phyloP scores from a whole-genome alignment of 2,113 vertebrate genomes.

The Numida meleagris region DNA sequence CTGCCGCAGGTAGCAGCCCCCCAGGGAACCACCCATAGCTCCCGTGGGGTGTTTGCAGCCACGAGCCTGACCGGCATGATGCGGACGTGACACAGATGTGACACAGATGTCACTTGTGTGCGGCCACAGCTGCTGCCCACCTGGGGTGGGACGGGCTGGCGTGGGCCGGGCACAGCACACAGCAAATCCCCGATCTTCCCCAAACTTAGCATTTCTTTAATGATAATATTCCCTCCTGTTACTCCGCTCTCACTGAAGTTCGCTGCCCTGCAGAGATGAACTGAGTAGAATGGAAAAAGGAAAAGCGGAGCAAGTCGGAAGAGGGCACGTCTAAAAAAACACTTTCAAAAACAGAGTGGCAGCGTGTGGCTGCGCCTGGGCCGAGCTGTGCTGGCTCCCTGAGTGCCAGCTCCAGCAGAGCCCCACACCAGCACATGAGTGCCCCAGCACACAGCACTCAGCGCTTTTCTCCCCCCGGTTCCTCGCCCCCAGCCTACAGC shows the following conservation, averaged over 20 bases:
- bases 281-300: neutral
- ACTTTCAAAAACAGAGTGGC: fast-evolving
- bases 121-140: neutral
- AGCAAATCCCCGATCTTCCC: fast-evolving
- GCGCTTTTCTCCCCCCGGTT: neutral
- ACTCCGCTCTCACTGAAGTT: neutral
- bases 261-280: neutral
- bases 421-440: neutral
- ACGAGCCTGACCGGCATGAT: neutral
- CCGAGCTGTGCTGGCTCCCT: fast-evolving
- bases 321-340: neutral
- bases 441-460: fast-evolving
- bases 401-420: fast-evolving
- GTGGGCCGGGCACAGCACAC: neutral
- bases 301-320: neutral
- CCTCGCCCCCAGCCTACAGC: neutral
- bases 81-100: no score
- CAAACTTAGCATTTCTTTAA: fast-evolving
- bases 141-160: neutral
- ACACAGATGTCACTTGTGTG: neutral
- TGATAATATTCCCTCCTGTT: fast-evolving
- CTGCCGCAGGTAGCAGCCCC: fast-evolving
- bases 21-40: neutral
- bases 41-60: neutral
- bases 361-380: fast-evolving